Evolutionary conservation across 2,888 invertebrate genomes (phyloP), one percentile per base, ranked within the genome.

Genomic region (Acleris holmiana): DNA sequence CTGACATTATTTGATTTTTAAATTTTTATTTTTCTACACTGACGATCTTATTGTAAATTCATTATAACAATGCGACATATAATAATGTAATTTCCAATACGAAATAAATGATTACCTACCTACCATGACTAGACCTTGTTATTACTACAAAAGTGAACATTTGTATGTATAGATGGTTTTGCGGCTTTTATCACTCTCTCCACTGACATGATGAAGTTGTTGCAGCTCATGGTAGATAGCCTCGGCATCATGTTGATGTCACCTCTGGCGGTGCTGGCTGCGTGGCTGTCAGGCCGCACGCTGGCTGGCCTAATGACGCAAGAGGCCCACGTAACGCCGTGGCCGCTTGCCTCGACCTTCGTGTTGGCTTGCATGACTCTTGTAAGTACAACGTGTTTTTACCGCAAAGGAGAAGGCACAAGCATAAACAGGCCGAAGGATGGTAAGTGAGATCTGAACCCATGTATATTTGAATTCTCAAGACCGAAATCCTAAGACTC

Each of bases 181-280:
- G 6, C 5, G 1, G 23, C 6, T 23, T 23, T 23, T 6, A 6
- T 23, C n/a, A n/a, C n/a, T n/a, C n/a, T n/a, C n/a, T n/a, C n/a
- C n/a, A n/a, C 29, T 29, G 13, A 35, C 10, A 35, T 35, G 13
- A 35, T 35, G 13, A 4, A 10, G 35, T 35, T 18, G 51, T 79
- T 78, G 5, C 79, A 92, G 92, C 70, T 92, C 50, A 84, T 92
- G 85, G 89, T 91, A 50, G 92, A 92, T 66, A 87, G 86, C 61
- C 78, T 92, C 0, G 91, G 92, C 2, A 91, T 91, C 67, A 85
- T 91, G 85, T 75, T 91, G 74, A 92, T 92, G 92, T 90, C 91
- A 0, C 92, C 91, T 0, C 77, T 92, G 0, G 92, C 92, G 0
- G 84, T 91, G 15, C 74, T 91, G 10, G 91, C 91, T 0, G 91